phyloP scores from a whole-genome alignment of 1,140 invertebrate genomes.

The Orchestia grillus region DNA sequence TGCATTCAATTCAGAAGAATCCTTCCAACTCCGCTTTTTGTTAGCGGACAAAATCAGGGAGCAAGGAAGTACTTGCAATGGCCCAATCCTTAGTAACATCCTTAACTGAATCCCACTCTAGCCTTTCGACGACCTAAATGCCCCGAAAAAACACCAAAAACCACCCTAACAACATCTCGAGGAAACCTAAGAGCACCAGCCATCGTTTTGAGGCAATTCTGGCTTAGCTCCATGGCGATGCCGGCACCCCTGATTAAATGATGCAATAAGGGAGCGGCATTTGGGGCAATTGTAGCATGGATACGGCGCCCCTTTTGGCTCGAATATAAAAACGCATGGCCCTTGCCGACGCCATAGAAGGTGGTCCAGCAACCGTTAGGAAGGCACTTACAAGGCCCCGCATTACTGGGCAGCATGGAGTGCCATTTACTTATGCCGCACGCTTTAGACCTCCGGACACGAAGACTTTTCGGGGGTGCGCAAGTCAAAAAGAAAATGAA shows the following conservation, averaged over 20 bases:
- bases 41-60: slow-evolving; percentile 1
- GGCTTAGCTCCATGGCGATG: slow-evolving; percentile 15
- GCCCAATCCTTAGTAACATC: background rate
- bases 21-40: background rate
- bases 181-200: background rate
- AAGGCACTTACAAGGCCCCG: background rate
- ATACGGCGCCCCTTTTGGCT: background rate
- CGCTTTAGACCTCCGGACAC: background rate
- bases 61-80: background rate
- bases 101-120: slow-evolving; percentile 9
- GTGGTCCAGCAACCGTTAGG: background rate
- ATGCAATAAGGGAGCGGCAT: slow-evolving; percentile 47
- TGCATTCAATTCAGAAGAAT: background rate
- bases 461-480: no score
- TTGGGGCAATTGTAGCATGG: slow-evolving; percentile 42
- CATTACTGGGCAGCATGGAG: slow-evolving; percentile 23
- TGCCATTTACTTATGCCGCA: background rate
- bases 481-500: background rate
- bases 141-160: background rate
- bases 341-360: background rate
- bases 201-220: slow-evolving; percentile 37
- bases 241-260: slow-evolving; percentile 44
- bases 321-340: slow-evolving; percentile 42
- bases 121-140: background rate
- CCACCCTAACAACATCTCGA: slow-evolving; percentile 6